Evolutionary conservation across 1,140 invertebrate species (phyloP), one percentile per base, ranked within the genome.

Genomic region (Pseudachorutes palmiensis): DNA sequence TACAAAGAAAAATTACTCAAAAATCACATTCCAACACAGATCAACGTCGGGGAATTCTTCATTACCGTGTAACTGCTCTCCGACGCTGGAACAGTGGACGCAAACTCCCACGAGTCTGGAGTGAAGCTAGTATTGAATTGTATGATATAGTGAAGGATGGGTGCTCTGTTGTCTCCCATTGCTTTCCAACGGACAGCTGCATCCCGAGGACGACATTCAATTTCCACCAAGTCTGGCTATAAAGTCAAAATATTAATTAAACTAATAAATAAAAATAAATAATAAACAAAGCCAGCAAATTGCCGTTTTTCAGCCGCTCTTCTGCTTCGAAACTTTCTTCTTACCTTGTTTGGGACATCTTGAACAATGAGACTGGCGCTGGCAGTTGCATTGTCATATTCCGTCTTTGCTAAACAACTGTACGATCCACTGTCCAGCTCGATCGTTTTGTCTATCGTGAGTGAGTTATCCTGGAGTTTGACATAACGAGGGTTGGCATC

Each of bases 121-220:
- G 90, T 91, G 77, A 97, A 97, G 36, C 86, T 88, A 0, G 96
- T 99, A 76, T 98, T 97, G 76, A 89, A 91, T 77, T 98, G 90
- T 66, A 99, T 90, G 2, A 86, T 87, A 77, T 90, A 99, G 70
- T 88, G 86, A 1, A 94, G 82, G 74, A 99, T 96, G 2, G 94
- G 92, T 1, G 94, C 89, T 72, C 94, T 86, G 80, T 98, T 97
- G 77, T 97, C 94, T 69, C 93, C 88, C 83, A 88, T 88, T 3
- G 93, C 86, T 74, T 83, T 81, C 95, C 95, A 98, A 69, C 83
- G 82, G 9, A 95, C 82, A 1, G 84, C 82, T 0, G 92, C 89
- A 66, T 88, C 86, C 57, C 82, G 82, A 14, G 83, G 81, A 66
- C 84, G 79, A 77, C 94, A 95, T 1, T 78, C 77, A 2, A 92